These are phyloP conservation scores for Hesperophylax magnus DNA, from an alignment of 1,140 invertebrate species.

Conservation along the genomic window DNA sequence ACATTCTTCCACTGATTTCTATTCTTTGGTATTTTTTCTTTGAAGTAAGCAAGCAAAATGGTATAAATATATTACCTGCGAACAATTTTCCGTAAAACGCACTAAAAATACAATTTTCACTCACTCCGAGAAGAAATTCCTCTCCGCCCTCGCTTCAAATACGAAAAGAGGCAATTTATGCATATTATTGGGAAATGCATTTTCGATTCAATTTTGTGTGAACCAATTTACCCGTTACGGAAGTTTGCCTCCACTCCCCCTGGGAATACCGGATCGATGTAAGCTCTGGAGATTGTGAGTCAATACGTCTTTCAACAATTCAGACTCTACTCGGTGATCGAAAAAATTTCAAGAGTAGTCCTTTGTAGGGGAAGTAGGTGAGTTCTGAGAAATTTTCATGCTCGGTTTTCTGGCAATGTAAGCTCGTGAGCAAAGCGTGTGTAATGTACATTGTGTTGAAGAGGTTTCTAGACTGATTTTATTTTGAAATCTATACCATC, in stretches of 20 bases:
- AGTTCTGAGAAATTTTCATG: background rate
- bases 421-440: too few relatives aligned
- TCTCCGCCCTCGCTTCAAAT: background rate
- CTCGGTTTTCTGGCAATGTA: background rate
- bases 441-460: too few relatives aligned
- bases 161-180: background rate
- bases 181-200: slow-evolving; percentile 10
- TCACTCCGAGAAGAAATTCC: too few relatives aligned
- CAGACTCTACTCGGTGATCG: background rate
- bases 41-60: too few relatives aligned
- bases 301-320: background rate
- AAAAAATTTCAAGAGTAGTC: background rate
- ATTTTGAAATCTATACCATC: too few relatives aligned
- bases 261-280: background rate
- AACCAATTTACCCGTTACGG: slow-evolving; percentile 11
- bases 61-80: too few relatives aligned
- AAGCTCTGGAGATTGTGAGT: background rate
- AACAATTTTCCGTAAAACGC: too few relatives aligned
- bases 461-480: too few relatives aligned
- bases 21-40: too few relatives aligned
- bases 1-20: too few relatives aligned
- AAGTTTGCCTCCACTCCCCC: background rate
- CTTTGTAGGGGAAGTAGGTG: background rate
- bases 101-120: too few relatives aligned
- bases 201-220: slow-evolving; percentile 7